A percentile compares a stretch with the other conserved stretches of the same genome.
These are phyloP conservation scores for Athene cunicularia DNA, from an alignment of 2,113 vertebrate genomes.

Conservation along the genomic window DNA sequence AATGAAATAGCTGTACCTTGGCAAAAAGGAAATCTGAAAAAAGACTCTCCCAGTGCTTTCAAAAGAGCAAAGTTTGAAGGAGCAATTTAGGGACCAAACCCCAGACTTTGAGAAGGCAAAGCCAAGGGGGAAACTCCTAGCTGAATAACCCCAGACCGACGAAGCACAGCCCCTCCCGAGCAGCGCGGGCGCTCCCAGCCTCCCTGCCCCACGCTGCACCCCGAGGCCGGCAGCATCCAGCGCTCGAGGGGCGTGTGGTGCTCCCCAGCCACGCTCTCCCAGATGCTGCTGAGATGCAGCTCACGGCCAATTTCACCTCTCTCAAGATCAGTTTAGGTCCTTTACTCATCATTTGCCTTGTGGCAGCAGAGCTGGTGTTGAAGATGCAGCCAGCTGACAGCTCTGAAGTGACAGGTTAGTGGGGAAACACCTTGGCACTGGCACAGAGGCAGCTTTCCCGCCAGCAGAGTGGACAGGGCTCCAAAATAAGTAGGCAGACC, in stretches of 20 bases:
- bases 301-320: background rate
- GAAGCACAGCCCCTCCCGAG: background rate
- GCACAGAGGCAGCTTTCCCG: accelerated
- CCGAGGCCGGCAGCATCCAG: accelerated
- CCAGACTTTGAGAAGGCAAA: background rate
- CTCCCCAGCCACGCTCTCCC: no score
- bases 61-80: background rate
- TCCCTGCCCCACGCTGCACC: background rate
- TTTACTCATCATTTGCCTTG: background rate
- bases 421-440: background rate
- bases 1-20: background rate
- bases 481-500: background rate
- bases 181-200: background rate
- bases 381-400: background rate
- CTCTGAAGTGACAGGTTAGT: background rate
- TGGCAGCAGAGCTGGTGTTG: background rate
- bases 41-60: background rate
- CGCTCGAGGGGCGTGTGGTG: no score
- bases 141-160: background rate
- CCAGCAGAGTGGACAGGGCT: background rate
- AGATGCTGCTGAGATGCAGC: background rate
- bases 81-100: background rate
- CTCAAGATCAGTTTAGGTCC: background rate
- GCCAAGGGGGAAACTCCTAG: background rate
- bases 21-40: background rate